Percentiles rank a stretch among this genome's conserved stretches.
phyloP scores from a whole-genome alignment of 1,140 invertebrate species.

The Sycophila sp. region DNA sequence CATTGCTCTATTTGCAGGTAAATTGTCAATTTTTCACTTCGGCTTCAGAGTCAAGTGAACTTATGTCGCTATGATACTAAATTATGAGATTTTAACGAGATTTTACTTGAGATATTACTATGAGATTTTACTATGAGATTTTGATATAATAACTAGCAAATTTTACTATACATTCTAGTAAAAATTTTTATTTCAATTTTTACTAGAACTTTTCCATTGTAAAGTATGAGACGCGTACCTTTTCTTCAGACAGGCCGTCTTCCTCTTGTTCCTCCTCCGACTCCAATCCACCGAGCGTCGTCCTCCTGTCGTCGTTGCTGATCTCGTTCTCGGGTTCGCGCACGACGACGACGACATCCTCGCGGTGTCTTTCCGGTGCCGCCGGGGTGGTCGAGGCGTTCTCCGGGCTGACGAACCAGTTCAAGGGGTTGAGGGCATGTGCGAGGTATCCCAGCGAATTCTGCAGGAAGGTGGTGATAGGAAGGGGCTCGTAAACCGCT shows the following conservation, averaged over 20 bases:
- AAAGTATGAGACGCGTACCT: conserved; percentile 1
- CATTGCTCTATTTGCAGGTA: too few relatives aligned
- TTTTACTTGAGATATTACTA: too few relatives aligned
- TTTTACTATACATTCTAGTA: too few relatives aligned
- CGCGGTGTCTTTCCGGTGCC: conserved; percentile 1
- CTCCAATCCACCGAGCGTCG: background rate
- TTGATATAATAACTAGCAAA: too few relatives aligned
- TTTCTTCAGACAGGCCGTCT: background rate
- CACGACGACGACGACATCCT: conserved; percentile 1
- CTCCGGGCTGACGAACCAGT: conserved; percentile 28
- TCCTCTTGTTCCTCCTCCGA: background rate
- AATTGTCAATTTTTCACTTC: too few relatives aligned
- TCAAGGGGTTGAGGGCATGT: conserved; percentile 24
- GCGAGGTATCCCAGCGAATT: conserved; percentile 17
- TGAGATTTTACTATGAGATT: too few relatives aligned
- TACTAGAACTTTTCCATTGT: too few relatives aligned
- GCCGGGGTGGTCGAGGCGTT: background rate
- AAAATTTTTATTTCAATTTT: too few relatives aligned
- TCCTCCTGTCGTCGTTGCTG: conserved; percentile 29
- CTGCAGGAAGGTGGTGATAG: conserved; percentile 21
- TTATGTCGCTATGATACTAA: too few relatives aligned
- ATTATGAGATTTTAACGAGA: too few relatives aligned
- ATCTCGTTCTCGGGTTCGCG: conserved; percentile 35
- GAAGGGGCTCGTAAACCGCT: conserved; percentile 51
- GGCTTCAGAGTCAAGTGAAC: too few relatives aligned